A percentile compares a stretch with the other conserved stretches of the same genome.
Conservation (phyloP, 2,113 vertebrate species). For the Microcebus tavaratra region DNA sequence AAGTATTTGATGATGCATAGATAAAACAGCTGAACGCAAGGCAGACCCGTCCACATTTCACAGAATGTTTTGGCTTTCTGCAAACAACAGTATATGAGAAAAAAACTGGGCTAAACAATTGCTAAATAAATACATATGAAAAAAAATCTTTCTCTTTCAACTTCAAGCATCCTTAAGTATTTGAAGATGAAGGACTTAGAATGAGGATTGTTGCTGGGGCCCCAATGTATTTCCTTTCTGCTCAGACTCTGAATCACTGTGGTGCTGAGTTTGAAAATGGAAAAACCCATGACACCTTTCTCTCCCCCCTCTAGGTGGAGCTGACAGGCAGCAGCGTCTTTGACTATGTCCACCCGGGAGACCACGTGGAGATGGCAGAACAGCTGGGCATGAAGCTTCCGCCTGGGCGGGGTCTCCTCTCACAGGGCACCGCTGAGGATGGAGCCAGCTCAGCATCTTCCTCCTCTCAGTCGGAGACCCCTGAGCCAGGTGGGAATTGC, state of each 20-base stretch:
- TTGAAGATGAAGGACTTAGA: background rate
- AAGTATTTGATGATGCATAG: slow-evolving; percentile 47
- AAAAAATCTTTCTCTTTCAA: background rate
- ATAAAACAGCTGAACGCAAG: slow-evolving; percentile 43
- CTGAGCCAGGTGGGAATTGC: slow-evolving; percentile 96
- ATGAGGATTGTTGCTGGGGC: background rate
- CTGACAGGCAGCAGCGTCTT: slow-evolving; percentile 99
- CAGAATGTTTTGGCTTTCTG: slow-evolving; percentile 53
- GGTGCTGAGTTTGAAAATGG: slow-evolving; percentile 20
- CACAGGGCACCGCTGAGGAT: slow-evolving; percentile 93
- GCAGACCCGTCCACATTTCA: slow-evolving; percentile 8
- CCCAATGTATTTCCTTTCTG: background rate
- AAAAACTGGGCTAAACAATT: slow-evolving; percentile 47
- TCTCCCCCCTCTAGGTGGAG: slow-evolving; percentile 91
- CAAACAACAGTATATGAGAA: slow-evolving; percentile 43
- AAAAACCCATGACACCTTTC: slow-evolving; percentile 69
- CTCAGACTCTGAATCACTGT: slow-evolving; percentile 55
- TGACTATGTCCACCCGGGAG: slow-evolving; percentile 98
- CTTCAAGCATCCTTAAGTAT: slow-evolving; percentile 22
- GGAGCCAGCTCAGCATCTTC: slow-evolving; percentile 97
- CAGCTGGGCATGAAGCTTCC: slow-evolving; percentile 99
- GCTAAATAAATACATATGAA: slow-evolving; percentile 49
- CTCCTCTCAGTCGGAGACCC: slow-evolving; percentile 97
- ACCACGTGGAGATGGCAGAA: slow-evolving; percentile 99
- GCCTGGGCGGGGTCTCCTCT: slow-evolving; percentile 94